A percentile compares a stretch with the other conserved stretches of the same genome.
These are phyloP conservation scores for Nymphalis urticae DNA, from an alignment of 2,888 invertebrate genomes.

Conservation along the genomic window DNA sequence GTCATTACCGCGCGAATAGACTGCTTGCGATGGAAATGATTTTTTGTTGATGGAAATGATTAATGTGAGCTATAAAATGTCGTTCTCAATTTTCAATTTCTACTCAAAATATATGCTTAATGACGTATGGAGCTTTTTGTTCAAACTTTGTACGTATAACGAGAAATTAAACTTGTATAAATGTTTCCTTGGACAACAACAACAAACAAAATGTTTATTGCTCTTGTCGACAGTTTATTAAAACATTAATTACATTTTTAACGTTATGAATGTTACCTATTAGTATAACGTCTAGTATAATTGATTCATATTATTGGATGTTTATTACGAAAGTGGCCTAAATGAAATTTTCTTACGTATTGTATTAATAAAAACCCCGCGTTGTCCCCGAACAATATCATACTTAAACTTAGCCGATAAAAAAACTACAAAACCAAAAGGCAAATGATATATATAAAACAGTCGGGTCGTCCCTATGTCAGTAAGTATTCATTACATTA, in stretches of 20 bases:
- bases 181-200: too few species aligned
- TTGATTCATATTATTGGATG: too few species aligned
- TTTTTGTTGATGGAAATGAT: neutral
- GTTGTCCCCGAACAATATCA: conserved; percentile 4
- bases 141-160: too few species aligned
- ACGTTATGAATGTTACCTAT: too few species aligned
- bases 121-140: too few species aligned
- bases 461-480: conserved; percentile 25
- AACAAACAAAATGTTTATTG: too few species aligned
- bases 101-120: too few species aligned
- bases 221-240: too few species aligned
- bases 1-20: conserved; percentile 5
- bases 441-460: conserved; percentile 22
- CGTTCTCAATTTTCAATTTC: neutral
- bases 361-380: neutral
- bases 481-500: conserved; percentile 40
- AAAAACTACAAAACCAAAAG: conserved; percentile 18
- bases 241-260: too few species aligned
- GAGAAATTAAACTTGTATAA: too few species aligned
- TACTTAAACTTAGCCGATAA: conserved; percentile 8
- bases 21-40: neutral
- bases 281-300: too few species aligned
- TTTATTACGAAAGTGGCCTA: neutral
- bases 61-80: too few species aligned
- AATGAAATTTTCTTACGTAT: neutral